Conservation (phyloP, 1,140 invertebrate species). For the Whitmania pigra region DNA sequence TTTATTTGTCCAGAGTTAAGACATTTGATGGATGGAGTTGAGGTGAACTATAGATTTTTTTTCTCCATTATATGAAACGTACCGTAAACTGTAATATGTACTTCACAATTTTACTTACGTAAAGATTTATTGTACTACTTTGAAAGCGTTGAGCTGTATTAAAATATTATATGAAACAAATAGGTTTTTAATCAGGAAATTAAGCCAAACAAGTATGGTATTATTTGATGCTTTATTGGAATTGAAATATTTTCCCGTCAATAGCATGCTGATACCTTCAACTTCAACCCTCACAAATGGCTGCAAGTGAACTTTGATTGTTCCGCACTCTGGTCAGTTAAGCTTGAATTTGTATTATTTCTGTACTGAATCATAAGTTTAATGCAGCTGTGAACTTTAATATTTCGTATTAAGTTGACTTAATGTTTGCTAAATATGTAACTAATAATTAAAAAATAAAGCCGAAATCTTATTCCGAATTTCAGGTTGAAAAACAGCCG, state of each 20-base stretch:
- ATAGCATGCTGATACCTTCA: conserved; percentile 44
- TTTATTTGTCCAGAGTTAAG: conserved; percentile 89
- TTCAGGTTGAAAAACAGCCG: conserved; percentile 48
- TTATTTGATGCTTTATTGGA: too few species aligned
- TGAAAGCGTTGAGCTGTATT: too few species aligned
- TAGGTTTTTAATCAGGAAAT: too few species aligned
- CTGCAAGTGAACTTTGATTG: conserved; percentile 48
- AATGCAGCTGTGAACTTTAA: neutral
- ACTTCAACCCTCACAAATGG: conserved; percentile 49
- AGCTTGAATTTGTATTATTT: neutral
- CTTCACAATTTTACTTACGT: too few species aligned
- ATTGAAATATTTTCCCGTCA: neutral
- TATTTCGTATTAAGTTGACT: too few species aligned
- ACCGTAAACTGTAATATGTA: too few species aligned
- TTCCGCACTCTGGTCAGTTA: conserved; percentile 44
- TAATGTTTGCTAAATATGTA: too few species aligned
- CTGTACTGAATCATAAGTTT: neutral
- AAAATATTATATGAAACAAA: too few species aligned
- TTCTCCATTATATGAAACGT: too few species aligned
- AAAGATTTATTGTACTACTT: too few species aligned
- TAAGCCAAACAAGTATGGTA: too few species aligned
- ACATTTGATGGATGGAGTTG: conserved; percentile 70
- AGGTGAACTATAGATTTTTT: conserved; percentile 41
- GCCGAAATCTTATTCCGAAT: neutral
- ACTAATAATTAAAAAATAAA: neutral